Percentiles rank a stretch among this genome's conserved stretches.
These are phyloP conservation scores for Geothlypis trichas DNA, from an alignment of 2,113 vertebrate species.

Conservation along the genomic window DNA sequence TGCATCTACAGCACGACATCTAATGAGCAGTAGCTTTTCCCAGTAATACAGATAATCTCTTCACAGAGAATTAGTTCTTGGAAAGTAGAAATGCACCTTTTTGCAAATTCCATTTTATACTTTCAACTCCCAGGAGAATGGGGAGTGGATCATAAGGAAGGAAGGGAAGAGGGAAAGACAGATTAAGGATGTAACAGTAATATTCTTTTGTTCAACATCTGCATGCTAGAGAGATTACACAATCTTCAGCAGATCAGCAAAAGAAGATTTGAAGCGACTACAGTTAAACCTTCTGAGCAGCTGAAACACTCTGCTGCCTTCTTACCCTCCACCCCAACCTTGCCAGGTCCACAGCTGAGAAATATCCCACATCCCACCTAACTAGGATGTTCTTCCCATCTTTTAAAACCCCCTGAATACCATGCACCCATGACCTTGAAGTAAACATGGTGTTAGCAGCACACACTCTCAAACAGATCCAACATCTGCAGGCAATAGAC, in stretches of 20 bases:
- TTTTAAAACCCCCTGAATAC: not conserved
- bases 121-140: slow-evolving; percentile 80
- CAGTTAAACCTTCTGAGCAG: slow-evolving; percentile 78
- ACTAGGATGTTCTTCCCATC: not conserved
- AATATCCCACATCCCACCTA: not conserved
- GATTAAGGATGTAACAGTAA: slow-evolving; percentile 91
- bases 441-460: not conserved
- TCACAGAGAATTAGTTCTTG: slow-evolving; percentile 76
- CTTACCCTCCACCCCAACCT: not conserved
- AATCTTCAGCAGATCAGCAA: slow-evolving; percentile 83
- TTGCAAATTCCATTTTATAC: slow-evolving; percentile 83
- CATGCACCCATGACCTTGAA: not conserved
- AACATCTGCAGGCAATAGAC: not conserved
- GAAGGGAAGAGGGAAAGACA: slow-evolving; percentile 48
- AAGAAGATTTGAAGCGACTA: slow-evolving; percentile 79
- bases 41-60: slow-evolving; percentile 75
- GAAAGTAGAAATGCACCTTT: slow-evolving; percentile 80
- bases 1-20: slow-evolving; percentile 20
- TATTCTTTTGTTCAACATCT: slow-evolving; percentile 85
- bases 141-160: slow-evolving; percentile 55
- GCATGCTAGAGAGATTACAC: slow-evolving; percentile 85
- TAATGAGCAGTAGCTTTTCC: slow-evolving; percentile 72
- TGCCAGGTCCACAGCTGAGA: not conserved
- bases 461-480: not conserved
- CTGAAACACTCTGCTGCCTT: not conserved